These are phyloP conservation scores for Plebejus anna DNA, from an alignment of 2,888 invertebrate species.

Conservation along the genomic window DNA sequence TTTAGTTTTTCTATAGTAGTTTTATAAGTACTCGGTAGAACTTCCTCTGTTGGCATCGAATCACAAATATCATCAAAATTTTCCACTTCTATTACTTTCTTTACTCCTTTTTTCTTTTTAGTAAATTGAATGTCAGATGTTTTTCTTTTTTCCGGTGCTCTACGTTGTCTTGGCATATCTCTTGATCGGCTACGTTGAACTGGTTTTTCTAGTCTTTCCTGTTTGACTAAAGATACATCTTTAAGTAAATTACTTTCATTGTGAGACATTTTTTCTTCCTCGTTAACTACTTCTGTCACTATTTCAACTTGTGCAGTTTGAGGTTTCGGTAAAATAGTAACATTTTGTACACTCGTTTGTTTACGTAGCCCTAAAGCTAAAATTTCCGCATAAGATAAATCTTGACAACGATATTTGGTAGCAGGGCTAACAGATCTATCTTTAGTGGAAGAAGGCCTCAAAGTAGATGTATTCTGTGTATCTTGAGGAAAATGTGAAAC, in stretches of 20 bases:
- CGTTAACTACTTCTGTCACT: constrained; percentile 58
- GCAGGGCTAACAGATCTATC: constrained; percentile 54
- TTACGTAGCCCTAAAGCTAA: constrained; percentile 82
- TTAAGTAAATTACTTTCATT: constrained; percentile 46
- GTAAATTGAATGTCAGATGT: constrained; percentile 55
- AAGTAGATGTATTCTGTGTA: constrained; percentile 38
- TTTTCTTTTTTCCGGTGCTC: constrained; percentile 64
- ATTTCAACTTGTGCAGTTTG: constrained; percentile 65
- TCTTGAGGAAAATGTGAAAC: constrained; percentile 34
- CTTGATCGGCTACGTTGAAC: constrained; percentile 60
- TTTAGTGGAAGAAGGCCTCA: constrained; percentile 43
- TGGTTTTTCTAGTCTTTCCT: constrained; percentile 45
- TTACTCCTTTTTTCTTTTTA: constrained; percentile 64
- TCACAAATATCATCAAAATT: constrained; percentile 60
- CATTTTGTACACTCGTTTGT: constrained; percentile 50
- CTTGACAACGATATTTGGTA: constrained; percentile 72
- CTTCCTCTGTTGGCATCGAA: constrained; percentile 35
- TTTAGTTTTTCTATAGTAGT: constrained; percentile 31
- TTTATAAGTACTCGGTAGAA: constrained; percentile 17
- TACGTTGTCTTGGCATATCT: constrained; percentile 64
- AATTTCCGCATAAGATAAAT: constrained; percentile 86
- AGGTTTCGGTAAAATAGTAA: constrained; percentile 58
- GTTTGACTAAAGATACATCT: constrained; percentile 39
- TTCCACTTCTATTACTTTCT: constrained; percentile 66
- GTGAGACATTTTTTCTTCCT: constrained; percentile 52